phyloP scores from a whole-genome alignment of 2,888 invertebrate species.

The Helleia helle region DNA sequence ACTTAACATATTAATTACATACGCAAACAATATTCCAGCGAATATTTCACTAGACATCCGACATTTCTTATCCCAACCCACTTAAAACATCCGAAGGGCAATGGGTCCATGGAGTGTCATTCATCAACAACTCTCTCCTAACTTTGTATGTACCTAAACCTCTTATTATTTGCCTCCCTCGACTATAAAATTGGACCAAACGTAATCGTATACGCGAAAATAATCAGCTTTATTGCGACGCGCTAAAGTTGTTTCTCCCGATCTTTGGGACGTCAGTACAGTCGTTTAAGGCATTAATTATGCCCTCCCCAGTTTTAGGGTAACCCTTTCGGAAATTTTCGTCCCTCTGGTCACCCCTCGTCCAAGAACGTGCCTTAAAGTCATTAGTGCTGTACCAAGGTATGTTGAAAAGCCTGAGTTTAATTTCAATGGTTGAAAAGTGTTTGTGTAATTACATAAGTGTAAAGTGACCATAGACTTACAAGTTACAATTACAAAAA shows the following conservation, averaged over 20 bases:
- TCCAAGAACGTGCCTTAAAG: slow-evolving; percentile 53
- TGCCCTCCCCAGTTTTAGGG: slow-evolving; percentile 62
- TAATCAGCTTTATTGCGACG: slow-evolving; percentile 24
- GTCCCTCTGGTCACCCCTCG: slow-evolving; percentile 64
- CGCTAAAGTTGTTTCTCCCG: slow-evolving; percentile 27
- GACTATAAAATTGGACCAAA: slow-evolving; percentile 69
- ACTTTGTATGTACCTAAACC: slow-evolving; percentile 65
- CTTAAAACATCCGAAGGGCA: slow-evolving; percentile 72
- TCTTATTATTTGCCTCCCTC: slow-evolving; percentile 67
- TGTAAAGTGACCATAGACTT: too few species aligned
- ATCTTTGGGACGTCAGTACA: slow-evolving; percentile 29
- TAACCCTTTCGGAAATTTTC: slow-evolving; percentile 70
- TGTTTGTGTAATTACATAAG: too few species aligned
- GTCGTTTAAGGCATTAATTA: slow-evolving; percentile 69
- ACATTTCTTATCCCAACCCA: slow-evolving; percentile 70
- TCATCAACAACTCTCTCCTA: slow-evolving; percentile 66
- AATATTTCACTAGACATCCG: slow-evolving; percentile 67
- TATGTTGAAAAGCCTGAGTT: slow-evolving; percentile 49
- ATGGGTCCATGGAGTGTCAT: slow-evolving; percentile 72
- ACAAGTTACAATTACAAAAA: too few species aligned
- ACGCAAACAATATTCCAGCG: slow-evolving; percentile 30
- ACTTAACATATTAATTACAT: slow-evolving; percentile 49
- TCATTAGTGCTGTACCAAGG: slow-evolving; percentile 63
- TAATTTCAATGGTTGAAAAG: too few species aligned
- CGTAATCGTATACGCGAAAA: slow-evolving; percentile 27